Conservation (phyloP, 2,113 vertebrate genomes). For the Dipodomys ordii region DNA sequence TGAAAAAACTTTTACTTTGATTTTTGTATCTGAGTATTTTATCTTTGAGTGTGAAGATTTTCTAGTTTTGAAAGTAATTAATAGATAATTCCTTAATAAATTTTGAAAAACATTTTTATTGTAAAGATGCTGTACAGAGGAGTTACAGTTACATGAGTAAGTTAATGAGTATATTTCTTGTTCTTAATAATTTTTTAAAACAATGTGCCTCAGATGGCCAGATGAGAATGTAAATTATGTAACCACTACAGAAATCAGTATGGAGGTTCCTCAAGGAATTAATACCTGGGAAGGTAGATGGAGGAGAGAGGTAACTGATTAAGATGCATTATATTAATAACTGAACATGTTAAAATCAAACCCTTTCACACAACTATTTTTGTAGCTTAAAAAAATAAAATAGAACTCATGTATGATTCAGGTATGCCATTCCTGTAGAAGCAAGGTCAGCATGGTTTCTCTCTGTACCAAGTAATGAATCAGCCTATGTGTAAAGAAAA, state of each 20-base stretch:
- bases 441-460: not conserved
- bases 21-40: slow-evolving; percentile 17
- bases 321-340: no score
- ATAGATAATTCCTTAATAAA: not conserved
- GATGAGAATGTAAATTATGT: not conserved
- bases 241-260: not conserved
- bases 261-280: not conserved
- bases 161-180: no score
- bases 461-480: not conserved
- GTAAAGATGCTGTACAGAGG: no score
- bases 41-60: slow-evolving; percentile 8
- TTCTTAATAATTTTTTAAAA: not conserved
- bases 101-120: no score
- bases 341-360: no score
- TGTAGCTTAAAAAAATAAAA: not conserved
- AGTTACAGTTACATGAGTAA: no score
- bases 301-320: no score
- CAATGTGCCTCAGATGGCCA: not conserved
- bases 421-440: not conserved
- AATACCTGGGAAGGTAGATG: no score
- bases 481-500: not conserved
- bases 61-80: slow-evolving; percentile 22
- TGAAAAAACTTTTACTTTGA: not conserved
- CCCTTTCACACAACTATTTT: no score
- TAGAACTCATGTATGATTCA: no score